phyloP scores from a whole-genome alignment of 2,888 invertebrate genomes.

The Sussaba pulchella region DNA sequence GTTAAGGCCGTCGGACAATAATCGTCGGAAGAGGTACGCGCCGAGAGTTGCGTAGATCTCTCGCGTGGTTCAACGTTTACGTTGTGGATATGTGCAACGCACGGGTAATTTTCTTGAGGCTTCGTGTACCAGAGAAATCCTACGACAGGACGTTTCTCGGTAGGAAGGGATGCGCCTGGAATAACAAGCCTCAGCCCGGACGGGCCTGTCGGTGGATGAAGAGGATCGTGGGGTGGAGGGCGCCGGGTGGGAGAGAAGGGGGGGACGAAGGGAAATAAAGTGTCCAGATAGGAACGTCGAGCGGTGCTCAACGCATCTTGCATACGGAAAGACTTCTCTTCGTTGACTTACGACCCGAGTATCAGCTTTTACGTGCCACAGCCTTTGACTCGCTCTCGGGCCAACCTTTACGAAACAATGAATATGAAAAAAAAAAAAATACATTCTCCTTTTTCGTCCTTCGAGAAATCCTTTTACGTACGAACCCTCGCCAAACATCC shows the following conservation, averaged over 20 bases:
- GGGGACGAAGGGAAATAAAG: conserved; percentile 42
- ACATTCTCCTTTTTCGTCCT: conserved; percentile 43
- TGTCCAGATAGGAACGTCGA: conserved; percentile 66
- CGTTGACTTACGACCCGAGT: conserved; percentile 67
- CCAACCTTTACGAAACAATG: background rate
- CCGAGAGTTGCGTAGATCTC: no score
- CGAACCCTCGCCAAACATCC: background rate
- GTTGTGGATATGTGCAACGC: conserved; percentile 2
- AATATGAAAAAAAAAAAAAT: conserved; percentile 39
- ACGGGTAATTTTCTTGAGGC: conserved; percentile 77
- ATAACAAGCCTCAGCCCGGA: conserved; percentile 72
- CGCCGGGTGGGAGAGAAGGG: conserved; percentile 45
- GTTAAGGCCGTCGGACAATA: conserved; percentile 58
- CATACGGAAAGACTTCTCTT: conserved; percentile 75
- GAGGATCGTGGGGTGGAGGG: no score
- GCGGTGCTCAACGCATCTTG: conserved; percentile 73
- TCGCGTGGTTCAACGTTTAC: background rate
- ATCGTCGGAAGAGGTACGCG: conserved; percentile 35
- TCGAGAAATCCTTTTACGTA: conserved; percentile 59
- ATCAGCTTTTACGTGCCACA: background rate
- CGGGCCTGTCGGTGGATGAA: no score
- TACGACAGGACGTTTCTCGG: conserved; percentile 74
- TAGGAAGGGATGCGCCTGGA: conserved; percentile 78
- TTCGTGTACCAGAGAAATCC: conserved; percentile 75
- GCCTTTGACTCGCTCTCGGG: background rate